Evolutionary conservation across 37 sponge, comb jelly and placozoan species (phyloP).

Genomic region (Petrosia ficiformis): DNA sequence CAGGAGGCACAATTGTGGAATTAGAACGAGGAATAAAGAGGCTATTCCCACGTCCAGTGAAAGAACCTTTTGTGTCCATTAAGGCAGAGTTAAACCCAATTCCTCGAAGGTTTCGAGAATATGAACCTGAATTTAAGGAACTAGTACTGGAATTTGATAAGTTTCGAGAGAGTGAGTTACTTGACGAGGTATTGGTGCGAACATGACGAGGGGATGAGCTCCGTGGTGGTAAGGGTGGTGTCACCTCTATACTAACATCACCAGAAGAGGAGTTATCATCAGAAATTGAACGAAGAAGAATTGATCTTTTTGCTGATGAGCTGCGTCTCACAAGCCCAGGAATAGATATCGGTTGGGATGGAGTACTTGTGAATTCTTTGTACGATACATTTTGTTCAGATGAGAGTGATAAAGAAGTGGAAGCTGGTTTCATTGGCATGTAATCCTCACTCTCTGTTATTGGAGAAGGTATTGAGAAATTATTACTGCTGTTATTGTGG

Average conservation of each 20-base stretch:
- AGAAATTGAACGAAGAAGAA: background rate
- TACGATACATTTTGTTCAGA: too few species aligned
- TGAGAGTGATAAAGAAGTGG: too few species aligned
- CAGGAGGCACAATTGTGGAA: constrained; percentile 2
- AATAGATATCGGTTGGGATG: background rate
- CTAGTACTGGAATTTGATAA: constrained; percentile 13
- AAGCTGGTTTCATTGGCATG: constrained; percentile 1
- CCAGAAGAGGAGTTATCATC: background rate
- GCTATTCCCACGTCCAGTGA: background rate
- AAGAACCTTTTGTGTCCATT: background rate
- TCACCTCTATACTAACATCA: too few species aligned
- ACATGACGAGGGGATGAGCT: constrained; percentile 1
- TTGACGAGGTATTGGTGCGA: background rate
- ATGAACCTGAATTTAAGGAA: constrained; percentile 8
- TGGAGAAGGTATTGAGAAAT: constrained; percentile 5
- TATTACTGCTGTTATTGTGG: background rate
- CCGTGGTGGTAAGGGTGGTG: background rate
- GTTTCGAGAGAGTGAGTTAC: constrained; percentile 3
- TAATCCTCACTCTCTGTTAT: background rate
- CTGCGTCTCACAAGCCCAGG: background rate
- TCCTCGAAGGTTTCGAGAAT: background rate
- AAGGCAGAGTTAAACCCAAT: too few species aligned
- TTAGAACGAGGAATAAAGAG: constrained; percentile 2
- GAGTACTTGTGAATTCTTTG: too few species aligned
- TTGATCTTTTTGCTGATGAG: background rate